A percentile compares a stretch with the other conserved stretches of the same genome.
These are phyloP conservation scores for Hemicrepidius hirtus DNA, from an alignment of 2,888 invertebrate species.

Conservation along the genomic window DNA sequence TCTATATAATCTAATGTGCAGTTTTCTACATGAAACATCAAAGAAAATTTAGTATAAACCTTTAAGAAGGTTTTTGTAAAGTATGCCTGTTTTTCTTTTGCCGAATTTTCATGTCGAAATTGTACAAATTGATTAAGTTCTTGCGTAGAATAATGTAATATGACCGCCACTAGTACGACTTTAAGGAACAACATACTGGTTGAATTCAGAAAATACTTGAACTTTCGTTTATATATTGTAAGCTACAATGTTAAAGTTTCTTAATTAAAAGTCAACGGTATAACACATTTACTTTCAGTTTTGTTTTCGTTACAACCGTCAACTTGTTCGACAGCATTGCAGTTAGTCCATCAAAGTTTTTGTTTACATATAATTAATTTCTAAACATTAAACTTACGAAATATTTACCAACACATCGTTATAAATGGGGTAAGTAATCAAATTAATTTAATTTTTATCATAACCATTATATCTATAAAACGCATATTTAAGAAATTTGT, in stretches of 20 bases:
- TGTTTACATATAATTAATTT: slow-evolving; percentile 12
- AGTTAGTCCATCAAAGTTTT: not conserved
- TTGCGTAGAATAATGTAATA: not conserved
- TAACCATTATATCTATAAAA: too few relatives aligned
- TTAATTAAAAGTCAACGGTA: slow-evolving; percentile 20
- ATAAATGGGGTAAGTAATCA: too few relatives aligned
- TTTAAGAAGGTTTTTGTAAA: slow-evolving; percentile 42
- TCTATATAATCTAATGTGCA: slow-evolving; percentile 21
- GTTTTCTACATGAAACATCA: slow-evolving; percentile 48
- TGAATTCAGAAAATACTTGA: not conserved
- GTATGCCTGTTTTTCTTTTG: slow-evolving; percentile 5
- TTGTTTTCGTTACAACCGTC: not conserved
- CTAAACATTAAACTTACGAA: too few relatives aligned
- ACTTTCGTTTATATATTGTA: not conserved
- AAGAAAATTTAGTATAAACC: slow-evolving; percentile 24
- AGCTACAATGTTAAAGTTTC: not conserved
- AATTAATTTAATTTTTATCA: too few relatives aligned
- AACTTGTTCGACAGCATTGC: not conserved
- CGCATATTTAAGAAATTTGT: too few relatives aligned
- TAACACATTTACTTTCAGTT: not conserved
- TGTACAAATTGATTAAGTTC: slow-evolving; percentile 23
- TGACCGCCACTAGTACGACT: not conserved
- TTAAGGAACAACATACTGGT: not conserved
- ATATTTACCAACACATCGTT: too few relatives aligned
- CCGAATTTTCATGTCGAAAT: not conserved